Base-by-base conservation (phyloP, 2,888 invertebrate species). In the Brachynemurus nebulosus region DNA sequence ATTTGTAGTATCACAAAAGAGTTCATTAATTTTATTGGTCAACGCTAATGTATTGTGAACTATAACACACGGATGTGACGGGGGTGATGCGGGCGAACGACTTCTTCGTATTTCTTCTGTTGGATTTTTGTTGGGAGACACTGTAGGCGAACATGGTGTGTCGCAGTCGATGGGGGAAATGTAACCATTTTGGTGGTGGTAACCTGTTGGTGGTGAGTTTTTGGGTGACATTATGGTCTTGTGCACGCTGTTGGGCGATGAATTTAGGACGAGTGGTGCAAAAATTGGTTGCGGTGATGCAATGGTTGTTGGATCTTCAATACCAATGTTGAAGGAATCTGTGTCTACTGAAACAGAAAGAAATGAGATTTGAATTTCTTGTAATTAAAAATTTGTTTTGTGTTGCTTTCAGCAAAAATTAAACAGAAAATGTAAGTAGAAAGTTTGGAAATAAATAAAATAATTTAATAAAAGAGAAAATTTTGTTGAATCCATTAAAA, bases 1-100 rank as follows among this genome's bases (percentile, higher is more conserved):
- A 12, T n/a, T n/a, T n/a, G n/a, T n/a, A n/a, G n/a, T n/a, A n/a
- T n/a, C n/a, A n/a, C n/a, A n/a, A n/a, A 30, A 14, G n/a, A 30
- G 30, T 7, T 30, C 30, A 30, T 30, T 30, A 30, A 30, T 30
- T 30, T 30, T 30, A 30, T 30, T 30, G n/a, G 30, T 30, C 14
- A 30, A 30, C 14, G 30, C n/a, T 12, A 12, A 12, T 11, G 4
- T n/a, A 30, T 30, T 30, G n/a, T 30, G n/a, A 12, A 30, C 30
- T 30, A 30, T 30, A 2, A 30, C 30, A 30, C 30, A 12, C n/a
- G n/a, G n/a, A 11, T 30, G 14, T 30, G 11, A 12, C 14, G 2
- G 30, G 3, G 4, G 5, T 5, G 27, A 27, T 30, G 6, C 4
- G n/a, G 6, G 23, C 9, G 9, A 23, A 6, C 23, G 23, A n/a